Base-by-base conservation (phyloP, 2,113 vertebrate genomes). In the Apteryx owenii region DNA sequence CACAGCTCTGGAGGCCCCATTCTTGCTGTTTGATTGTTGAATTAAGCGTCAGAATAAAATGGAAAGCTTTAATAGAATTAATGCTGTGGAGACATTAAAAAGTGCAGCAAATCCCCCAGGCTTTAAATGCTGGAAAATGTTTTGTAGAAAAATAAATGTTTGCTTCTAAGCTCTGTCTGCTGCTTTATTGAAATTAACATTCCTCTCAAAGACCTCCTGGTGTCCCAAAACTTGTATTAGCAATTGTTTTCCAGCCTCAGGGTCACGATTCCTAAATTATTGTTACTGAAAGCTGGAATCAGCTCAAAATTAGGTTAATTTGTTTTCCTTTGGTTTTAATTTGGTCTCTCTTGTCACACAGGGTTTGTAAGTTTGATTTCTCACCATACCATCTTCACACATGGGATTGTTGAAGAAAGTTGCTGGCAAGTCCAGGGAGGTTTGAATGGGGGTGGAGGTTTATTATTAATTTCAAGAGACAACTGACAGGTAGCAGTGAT, bases 1-100 rank as follows among this genome's bases (percentile, higher is more conserved):
- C 56, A 56, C 29, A 42, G 48, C 7, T 71, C 48, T 29, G 31
- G 31, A 72, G 36, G 31, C 71, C 19, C 38, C 12, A 40, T 86
- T 71, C 89, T 89, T 90, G 64, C 75, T 93, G 20, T 90, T 88
- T 92, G 89, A 94, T 60, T 89, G 71, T 81, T 93, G 80, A 96
- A 93, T 90, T 80, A 68, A 89, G 54, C 81, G 81, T 75, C 88
- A 91, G 83, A 91, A 90, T 83, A 88, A 96, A 86, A 96, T 84
- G 40, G 94, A 95, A 95, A 50, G 22, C 8, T 76, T 50, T 50
- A 54, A 62, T 38, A 54, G 76, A 58, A 58, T 31, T 53, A 46
- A 44, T 51, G 12, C 9, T 31, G 8, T 71, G 31, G 23, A 62
- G 22, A 65, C 19, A 64, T 60, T 64, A 38, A 81, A 25, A 71